Evolutionary conservation across 1,140 invertebrate species (phyloP), one percentile per base, ranked within the genome.

Genomic region (Bombus breviceps): DNA sequence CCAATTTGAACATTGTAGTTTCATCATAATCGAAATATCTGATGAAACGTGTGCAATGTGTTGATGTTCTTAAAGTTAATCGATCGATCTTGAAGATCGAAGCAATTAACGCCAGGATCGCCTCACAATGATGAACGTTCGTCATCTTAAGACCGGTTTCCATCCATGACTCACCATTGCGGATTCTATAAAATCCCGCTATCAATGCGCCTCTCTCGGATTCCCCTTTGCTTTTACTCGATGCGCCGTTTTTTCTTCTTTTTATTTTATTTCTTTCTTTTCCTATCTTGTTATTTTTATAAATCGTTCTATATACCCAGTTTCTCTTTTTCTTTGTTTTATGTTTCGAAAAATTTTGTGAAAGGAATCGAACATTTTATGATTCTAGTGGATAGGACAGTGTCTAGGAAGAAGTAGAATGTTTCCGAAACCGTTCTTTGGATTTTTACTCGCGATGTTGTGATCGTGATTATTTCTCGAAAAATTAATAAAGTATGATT

Each of bases 141-240:
- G 41, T 79, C 77, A 68, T 79, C n/a, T 8, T 22, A 18, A 66
- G 62, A 79, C 77, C 77, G 77, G 77, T 79, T 79, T 28, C 37
- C 62, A 25, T n/a, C 39, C 18, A 34, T 79, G 77, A 79, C 37
- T 79, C 62, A 68, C 41, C 64, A 39, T n/a, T 12, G 9, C 41
- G n/a, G 39, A 66, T 66, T 78, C 22, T 66, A 47, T 47, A 47
- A 79, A 68, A 79, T 47, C 32, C n/a, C n/a, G 22, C 76, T 34
- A 64, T 41, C 75, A 77, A 77, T 78, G 22, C n/a, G 32, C 41
- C 32, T 43, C 18, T 66, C n/a, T 28, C 28, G 22, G 39, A 47
- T 28, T 66, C 37, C 3, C 32, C 9, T 32, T n/a, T 32, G 64
- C 12, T 15, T n/a, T 73, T 47, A 25, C 13, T 41, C 15, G 37